Evolutionary conservation across 2,113 vertebrate species (phyloP).

Genomic region (Melierax canorus): DNA sequence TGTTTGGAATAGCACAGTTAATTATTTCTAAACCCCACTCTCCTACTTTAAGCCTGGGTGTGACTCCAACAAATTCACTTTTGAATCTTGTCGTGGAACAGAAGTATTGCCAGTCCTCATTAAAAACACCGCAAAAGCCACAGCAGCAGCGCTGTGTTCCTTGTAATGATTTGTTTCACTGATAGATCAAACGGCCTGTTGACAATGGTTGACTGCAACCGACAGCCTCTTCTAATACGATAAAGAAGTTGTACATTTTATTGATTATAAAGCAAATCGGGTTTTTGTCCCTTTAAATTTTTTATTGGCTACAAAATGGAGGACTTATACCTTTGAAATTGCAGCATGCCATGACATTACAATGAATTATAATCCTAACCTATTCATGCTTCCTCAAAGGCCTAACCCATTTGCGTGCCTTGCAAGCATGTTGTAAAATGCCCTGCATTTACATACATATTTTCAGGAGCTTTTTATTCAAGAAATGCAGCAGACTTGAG

Average conservation of each 20-base stretch:
- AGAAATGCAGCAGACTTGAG: not conserved
- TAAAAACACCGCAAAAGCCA: slow-evolving; percentile 33
- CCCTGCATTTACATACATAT: not conserved
- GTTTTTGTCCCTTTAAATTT: slow-evolving; percentile 54
- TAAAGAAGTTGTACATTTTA: slow-evolving; percentile 49
- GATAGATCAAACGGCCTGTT: slow-evolving; percentile 62
- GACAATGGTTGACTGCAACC: slow-evolving; percentile 50
- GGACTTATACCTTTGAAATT: slow-evolving; percentile 28
- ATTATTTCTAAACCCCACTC: slow-evolving; percentile 26
- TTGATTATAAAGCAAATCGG: slow-evolving; percentile 55
- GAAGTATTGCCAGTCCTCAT: slow-evolving; percentile 5
- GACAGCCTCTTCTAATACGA: slow-evolving; percentile 54
- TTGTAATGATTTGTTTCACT: slow-evolving; percentile 57
- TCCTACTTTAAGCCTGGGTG: not conserved
- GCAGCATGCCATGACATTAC: slow-evolving; percentile 40
- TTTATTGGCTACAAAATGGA: slow-evolving; percentile 54
- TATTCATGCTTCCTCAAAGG: slow-evolving; percentile 42
- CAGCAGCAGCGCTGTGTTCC: not conserved
- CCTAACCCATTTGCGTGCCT: slow-evolving; percentile 7
- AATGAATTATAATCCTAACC: slow-evolving; percentile 52
- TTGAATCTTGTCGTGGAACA: not conserved
- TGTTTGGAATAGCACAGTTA: not conserved
- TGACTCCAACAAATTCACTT: slow-evolving; percentile 31
- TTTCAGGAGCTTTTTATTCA: slow-evolving; percentile 7
- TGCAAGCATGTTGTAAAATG: slow-evolving; percentile 17